Conservation (phyloP, 2,113 vertebrate species). For the Gopherus flavomarginatus region DNA sequence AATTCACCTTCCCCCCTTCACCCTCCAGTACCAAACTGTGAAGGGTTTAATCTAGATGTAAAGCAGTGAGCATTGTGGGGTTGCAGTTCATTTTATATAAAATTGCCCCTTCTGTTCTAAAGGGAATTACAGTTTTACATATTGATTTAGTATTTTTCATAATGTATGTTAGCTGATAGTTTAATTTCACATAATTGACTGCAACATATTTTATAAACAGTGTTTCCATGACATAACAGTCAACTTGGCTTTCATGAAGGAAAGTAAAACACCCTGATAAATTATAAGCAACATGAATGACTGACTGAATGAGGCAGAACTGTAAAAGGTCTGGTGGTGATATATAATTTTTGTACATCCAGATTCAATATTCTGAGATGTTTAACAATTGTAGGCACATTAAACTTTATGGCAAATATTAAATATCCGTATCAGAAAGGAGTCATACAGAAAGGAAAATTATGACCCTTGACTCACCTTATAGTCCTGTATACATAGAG, state of each 20-base stretch:
- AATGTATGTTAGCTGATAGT: not conserved
- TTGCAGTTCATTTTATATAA: not conserved
- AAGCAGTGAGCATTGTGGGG: not conserved
- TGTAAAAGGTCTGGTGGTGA: not conserved
- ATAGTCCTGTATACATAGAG: rapidly evolving
- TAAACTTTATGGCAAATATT: not conserved
- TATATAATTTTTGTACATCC: not conserved
- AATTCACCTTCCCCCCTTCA: not conserved
- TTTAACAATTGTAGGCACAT: not conserved
- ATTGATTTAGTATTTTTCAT: not conserved
- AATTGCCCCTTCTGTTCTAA: not conserved
- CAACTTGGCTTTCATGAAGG: not conserved
- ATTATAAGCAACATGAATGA: not conserved
- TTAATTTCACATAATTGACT: not conserved
- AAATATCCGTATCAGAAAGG: not conserved
- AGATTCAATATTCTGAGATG: not conserved
- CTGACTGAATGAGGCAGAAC: not conserved
- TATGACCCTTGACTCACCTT: not conserved
- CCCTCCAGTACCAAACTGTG: rapidly evolving
- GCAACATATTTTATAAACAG: not conserved
- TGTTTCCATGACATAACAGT: not conserved
- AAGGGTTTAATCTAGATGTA: not conserved
- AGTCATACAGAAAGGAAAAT: not conserved
- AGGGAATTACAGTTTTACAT: not conserved
- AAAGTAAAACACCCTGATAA: not conserved